Evolutionary conservation across 2,113 vertebrate species (phyloP).

Genomic region (Stomatorhinus ivindoensis): DNA sequence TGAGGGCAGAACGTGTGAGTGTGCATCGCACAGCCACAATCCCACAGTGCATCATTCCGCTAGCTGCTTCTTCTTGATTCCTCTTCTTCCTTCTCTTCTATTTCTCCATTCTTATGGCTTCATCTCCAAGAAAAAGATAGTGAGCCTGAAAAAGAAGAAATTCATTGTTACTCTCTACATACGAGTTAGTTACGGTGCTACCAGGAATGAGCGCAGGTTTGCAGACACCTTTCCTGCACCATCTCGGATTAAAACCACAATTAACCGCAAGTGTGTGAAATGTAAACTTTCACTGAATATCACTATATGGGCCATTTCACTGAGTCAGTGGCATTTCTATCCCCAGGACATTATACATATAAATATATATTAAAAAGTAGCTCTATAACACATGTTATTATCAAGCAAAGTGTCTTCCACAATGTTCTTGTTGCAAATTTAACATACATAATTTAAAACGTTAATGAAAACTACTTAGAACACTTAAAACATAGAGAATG

Average conservation of each 20-base stretch:
- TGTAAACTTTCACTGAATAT: neutral
- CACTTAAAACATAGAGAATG: too few relatives aligned
- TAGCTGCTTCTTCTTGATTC: constrained; percentile 12
- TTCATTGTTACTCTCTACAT: neutral
- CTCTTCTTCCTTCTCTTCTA: constrained; percentile 18
- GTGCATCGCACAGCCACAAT: constrained; percentile 22
- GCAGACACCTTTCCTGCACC: neutral
- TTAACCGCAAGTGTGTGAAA: neutral
- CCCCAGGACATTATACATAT: too few relatives aligned
- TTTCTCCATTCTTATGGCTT: constrained; percentile 19
- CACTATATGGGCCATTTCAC: neutral
- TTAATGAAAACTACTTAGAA: too few relatives aligned
- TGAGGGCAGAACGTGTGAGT: neutral
- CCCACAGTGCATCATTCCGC: constrained; percentile 36
- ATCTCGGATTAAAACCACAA: neutral
- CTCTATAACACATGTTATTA: too few relatives aligned
- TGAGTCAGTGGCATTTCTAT: too few relatives aligned
- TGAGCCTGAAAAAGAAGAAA: constrained; percentile 40
- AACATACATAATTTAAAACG: too few relatives aligned
- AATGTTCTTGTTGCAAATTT: too few relatives aligned
- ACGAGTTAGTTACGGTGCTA: neutral
- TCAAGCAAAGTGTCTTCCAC: too few relatives aligned
- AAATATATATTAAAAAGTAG: too few relatives aligned
- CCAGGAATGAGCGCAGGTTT: neutral
- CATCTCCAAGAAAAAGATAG: constrained; percentile 30